Base-by-base conservation (phyloP, 2,113 vertebrate species). In the Hydrolagus affinis region DNA sequence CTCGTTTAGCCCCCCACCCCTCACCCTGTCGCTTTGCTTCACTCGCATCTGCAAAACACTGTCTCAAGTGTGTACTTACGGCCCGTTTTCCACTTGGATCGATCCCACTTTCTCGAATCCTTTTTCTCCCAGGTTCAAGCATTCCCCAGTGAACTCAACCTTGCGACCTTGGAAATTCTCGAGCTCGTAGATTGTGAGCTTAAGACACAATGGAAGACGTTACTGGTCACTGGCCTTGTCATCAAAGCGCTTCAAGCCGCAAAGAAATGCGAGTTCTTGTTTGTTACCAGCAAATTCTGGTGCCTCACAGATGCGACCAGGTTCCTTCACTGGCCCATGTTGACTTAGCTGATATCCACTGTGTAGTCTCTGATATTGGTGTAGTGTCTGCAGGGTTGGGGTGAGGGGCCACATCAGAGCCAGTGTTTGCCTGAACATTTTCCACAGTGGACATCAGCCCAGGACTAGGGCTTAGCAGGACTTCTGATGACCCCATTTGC, bases 151-250 rank as follows among this genome's bases (percentile, higher is more conserved):
- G 88, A 97, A 89, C 90, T 96, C 95, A 0, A 92, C 90, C 66
- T 91, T 93, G 87, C 92, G 94, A 0, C 96, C 95, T 87, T 95
- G 92, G 89, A 97, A 97, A 73, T 97, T 96, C 92, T 97, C 96
- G 69, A 93, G 92, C 85, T 97, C 93, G 0, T 90, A 94, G 88
- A 93, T 70, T 0, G 86, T 92, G 87, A 94, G 89, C 93, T 94
- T 0, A 62, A 85, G 85, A 0, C 7, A 17, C n/a, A 75, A 44
- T 60, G 17, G 66, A 69, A 86, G 17, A 86, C 19, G n/a, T 59
- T 85, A 76, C 21, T 86, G 62, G 87, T 6, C 87, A 23, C 68
- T 28, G 85, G 30, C 11, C 19, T 59, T 59, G 8, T 66, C 32
- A 83, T 6, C 12, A 15, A 32, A 83, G 78, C 28, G 19, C 44